These are phyloP conservation scores for Lytechinus variegatus DNA, from an alignment of 35 echinoderm and acorn worm species.

Conservation along the genomic window DNA sequence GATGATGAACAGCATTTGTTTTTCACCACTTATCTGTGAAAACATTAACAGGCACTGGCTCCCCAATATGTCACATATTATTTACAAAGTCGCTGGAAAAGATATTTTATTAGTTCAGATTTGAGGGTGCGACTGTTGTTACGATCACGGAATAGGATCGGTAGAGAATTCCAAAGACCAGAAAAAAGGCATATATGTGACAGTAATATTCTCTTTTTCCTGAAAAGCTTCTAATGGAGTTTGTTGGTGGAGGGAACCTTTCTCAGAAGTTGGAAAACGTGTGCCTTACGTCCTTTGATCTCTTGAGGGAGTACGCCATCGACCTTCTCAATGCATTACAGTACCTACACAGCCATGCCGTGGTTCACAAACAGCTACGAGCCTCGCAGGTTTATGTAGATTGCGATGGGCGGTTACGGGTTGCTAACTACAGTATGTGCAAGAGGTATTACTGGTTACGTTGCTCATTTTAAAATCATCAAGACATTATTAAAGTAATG, in stretches of 20 bases:
- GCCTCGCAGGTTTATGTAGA: constrained; percentile 84
- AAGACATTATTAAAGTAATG: neutral
- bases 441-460: constrained; percentile 69
- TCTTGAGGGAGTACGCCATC: constrained; percentile 76
- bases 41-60: no score
- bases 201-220: neutral
- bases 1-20: no score
- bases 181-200: no score
- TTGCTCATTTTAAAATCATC: neutral
- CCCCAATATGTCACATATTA: no score
- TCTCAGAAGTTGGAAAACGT: constrained; percentile 51
- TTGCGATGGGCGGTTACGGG: constrained; percentile 63
- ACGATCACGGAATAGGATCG: no score
- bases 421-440: constrained; percentile 91
- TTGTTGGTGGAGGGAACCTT: constrained; percentile 79
- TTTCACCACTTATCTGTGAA: no score
- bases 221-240: constrained; percentile 89
- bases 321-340: constrained; percentile 77
- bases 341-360: constrained; percentile 88
- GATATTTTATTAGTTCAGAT: no score
- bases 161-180: no score
- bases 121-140: no score
- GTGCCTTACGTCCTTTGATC: constrained; percentile 60
- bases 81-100: no score
- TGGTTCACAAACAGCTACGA: constrained; percentile 91